These are phyloP conservation scores for Tribolium madens DNA, from an alignment of 1,140 invertebrate species.

Conservation along the genomic window DNA sequence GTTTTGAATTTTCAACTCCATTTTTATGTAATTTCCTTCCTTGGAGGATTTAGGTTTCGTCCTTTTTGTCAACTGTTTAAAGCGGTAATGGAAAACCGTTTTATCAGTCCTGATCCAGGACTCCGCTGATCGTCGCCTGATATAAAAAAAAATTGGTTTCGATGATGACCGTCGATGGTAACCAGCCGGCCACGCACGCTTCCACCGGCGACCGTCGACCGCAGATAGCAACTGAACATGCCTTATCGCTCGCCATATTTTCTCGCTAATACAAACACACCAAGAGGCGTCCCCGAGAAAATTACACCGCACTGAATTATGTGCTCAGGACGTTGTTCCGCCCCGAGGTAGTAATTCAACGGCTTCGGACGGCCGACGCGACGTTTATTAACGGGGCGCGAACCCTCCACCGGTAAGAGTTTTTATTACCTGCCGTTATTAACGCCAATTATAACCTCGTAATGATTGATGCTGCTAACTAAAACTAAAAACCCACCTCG, in stretches of 20 bases:
- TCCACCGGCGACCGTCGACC: slow-evolving; percentile 15
- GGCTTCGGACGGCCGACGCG: slow-evolving; percentile 29
- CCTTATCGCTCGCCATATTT: slow-evolving; percentile 58
- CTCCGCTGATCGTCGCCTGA: neutral
- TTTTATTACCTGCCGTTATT: slow-evolving; percentile 28
- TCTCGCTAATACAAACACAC: slow-evolving; percentile 53
- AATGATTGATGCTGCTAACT: neutral
- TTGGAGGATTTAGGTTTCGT: neutral
- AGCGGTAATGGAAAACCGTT: neutral
- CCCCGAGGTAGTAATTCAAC: slow-evolving; percentile 32
- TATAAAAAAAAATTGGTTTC: slow-evolving; percentile 7
- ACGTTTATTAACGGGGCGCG: slow-evolving; percentile 36
- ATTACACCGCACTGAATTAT: slow-evolving; percentile 50
- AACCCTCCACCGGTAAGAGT: slow-evolving; percentile 21
- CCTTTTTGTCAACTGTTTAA: neutral
- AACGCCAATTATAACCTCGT: slow-evolving; percentile 21
- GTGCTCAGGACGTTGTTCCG: slow-evolving; percentile 44
- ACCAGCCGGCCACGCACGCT: slow-evolving; percentile 32
- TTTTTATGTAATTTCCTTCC: slow-evolving; percentile 7
- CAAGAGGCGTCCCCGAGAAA: slow-evolving; percentile 48
- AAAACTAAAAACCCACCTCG: slow-evolving; percentile 50
- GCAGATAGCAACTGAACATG: slow-evolving; percentile 52
- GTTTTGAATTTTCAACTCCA: neutral
- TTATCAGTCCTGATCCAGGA: neutral
- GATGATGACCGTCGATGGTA: slow-evolving; percentile 22